A percentile compares a stretch with the other conserved stretches of the same genome.
phyloP scores from a whole-genome alignment of 2,888 invertebrate species.

The Ypsolopha sequella region DNA sequence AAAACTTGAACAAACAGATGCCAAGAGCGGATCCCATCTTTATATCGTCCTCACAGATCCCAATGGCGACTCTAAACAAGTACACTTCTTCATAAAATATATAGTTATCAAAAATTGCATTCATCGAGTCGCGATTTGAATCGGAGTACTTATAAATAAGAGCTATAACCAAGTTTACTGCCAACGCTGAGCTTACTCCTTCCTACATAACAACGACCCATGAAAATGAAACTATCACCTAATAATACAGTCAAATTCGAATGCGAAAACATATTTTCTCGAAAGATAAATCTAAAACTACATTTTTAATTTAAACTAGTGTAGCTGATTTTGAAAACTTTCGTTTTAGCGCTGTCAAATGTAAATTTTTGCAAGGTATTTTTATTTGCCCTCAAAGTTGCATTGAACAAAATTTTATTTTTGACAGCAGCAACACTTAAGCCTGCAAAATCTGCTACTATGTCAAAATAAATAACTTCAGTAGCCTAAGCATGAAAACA shows the following conservation, averaged over 20 bases:
- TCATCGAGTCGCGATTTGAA: background rate
- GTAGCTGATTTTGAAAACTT: too few relatives aligned
- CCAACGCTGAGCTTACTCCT: constrained; percentile 40
- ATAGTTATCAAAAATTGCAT: too few relatives aligned
- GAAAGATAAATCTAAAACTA: constrained; percentile 19
- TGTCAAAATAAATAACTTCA: constrained; percentile 22
- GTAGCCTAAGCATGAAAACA: too few relatives aligned
- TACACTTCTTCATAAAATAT: too few relatives aligned
- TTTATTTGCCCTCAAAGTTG: too few relatives aligned
- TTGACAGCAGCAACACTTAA: too few relatives aligned
- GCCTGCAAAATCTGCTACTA: background rate
- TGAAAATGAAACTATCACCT: constrained; percentile 30
- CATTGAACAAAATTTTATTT: too few relatives aligned
- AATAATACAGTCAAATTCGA: constrained; percentile 32
- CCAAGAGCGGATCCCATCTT: background rate
- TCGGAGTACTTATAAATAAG: background rate
- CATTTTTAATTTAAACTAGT: constrained; percentile 6
- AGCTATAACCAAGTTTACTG: constrained; percentile 20
- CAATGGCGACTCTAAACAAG: too few relatives aligned
- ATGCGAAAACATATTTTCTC: constrained; percentile 17
- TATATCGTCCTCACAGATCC: too few relatives aligned
- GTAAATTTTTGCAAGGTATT: too few relatives aligned
- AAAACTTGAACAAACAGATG: constrained; percentile 45
- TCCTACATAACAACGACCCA: constrained; percentile 42
- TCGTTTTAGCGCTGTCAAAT: too few relatives aligned